Base-by-base conservation (phyloP, 2,113 vertebrate species). In the Aegithalos caudatus region DNA sequence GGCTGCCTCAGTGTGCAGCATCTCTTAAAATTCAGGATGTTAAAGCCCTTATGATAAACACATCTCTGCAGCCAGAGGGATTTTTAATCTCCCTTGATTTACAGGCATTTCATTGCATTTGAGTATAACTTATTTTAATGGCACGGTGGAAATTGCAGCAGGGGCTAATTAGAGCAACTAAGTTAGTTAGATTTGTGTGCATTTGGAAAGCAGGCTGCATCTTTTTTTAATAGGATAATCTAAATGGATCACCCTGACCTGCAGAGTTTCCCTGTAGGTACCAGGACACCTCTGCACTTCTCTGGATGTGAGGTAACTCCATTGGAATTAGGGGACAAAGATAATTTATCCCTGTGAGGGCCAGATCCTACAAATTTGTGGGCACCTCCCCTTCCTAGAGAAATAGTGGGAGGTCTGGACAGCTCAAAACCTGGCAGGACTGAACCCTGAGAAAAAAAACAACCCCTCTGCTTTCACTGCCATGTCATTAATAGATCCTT, bases 51-150 rank as follows among this genome's bases (percentile, higher is more conserved):
- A 25, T 86, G 85, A 92, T 78, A 84, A 97, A 96, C 85, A 88
- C 81, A 86, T 94, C 93, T 42, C 92, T 78, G 81, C 80, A 74
- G 86, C 85, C 92, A 86, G 87, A 71, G 76, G 85, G 90, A 90
- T 96, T 92, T 94, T 97, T 88, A 96, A 94, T 95, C 95, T 96
- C 86, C 15, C 90, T 93, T 96, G 96, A 97, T 96, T 95, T 96
- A 96, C 95, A 96, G 84, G 94, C 92, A 92, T 93, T 96, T 96
- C 94, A 95, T 94, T 94, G 88, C 82, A 74, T 94, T 83, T 58
- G 92, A 94, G 90, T 66, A 62, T 45, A 88, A 86, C 16, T 3
- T 95, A 92, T 92, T 96, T 86, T 86, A 96, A 95, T 86, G 62
- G 76, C 92, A 38, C 10, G 85, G 88, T 93, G 88, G 93, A 96